Conservation (phyloP, 2,888 invertebrate species). For the Athripsodes cinereus region DNA sequence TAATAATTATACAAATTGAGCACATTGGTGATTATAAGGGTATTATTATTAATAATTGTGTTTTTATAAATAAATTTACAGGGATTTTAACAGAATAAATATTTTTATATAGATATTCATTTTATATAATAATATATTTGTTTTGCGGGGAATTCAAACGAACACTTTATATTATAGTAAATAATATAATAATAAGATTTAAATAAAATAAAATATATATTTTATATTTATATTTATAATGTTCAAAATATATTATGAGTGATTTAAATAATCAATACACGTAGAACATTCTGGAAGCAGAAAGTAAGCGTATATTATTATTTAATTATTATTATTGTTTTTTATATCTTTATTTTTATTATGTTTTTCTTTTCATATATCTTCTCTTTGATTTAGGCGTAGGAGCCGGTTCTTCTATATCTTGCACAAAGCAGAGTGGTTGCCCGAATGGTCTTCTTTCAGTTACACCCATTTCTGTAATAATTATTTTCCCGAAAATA, state of each 20-base stretch:
- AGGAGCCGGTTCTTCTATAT: constrained; percentile 50
- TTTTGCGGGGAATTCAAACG: neutral
- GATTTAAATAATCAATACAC: neutral
- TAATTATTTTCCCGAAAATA: constrained; percentile 30
- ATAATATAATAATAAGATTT: neutral
- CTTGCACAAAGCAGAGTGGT: constrained; percentile 64
- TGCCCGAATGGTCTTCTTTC: constrained; percentile 71
- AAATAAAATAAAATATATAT: neutral
- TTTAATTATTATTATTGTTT: neutral
- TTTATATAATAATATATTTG: neutral
- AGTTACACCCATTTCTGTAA: constrained; percentile 52
- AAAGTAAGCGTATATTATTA: neutral
- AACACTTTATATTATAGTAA: neutral
- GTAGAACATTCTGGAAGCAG: neutral
- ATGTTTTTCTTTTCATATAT: constrained; percentile 24
- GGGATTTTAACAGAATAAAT: neutral
- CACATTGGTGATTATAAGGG: constrained; percentile 12
- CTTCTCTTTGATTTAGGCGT: constrained; percentile 46
- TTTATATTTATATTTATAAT: constrained; percentile 18
- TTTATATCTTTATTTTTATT: constrained; percentile 17
- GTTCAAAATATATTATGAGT: constrained; percentile 2
- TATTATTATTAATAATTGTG: neutral
- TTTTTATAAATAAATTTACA: neutral
- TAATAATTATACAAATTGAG: constrained; percentile 20
- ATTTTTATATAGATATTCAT: too few species aligned